Evolutionary conservation across 2,113 vertebrate genomes (phyloP), one percentile per base, ranked within the genome.

Genomic region (Haemorhous mexicanus): DNA sequence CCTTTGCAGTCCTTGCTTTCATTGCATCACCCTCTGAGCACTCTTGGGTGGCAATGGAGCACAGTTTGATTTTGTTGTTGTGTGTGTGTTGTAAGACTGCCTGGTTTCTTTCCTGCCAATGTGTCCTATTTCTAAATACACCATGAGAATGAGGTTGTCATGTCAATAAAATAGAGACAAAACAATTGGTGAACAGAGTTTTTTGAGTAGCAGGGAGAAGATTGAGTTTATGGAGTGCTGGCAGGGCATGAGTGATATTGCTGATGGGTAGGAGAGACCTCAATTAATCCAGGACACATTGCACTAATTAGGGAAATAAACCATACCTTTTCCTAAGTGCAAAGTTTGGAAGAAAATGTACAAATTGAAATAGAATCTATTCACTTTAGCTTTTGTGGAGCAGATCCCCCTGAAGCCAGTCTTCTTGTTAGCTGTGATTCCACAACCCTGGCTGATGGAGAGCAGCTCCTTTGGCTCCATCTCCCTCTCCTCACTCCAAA

Each of bases 201-300:
- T 47, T 33, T 53, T 58, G 21, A 41, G 26, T 46, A 32, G 10
- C 30, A 37, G 17, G 3, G 2, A 52, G 49, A 35, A 67, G 44
- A 55, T 10, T 74, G 63, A 32, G 46, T 58, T 77, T 66, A 20
- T 62, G 46, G 32, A 52, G n/a, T 26, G 46, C 52, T 61, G 37
- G 18, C 39, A 89, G 67, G 4, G 21, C 18, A 12, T 43, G 41
- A n/a, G 11, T 58, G 62, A 11, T 61, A 8, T 0, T 5, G 4
- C 41, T 67, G 52, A 58, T 47, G 37, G 52, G 10, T 55, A 17
- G 3, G 52, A 79, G 39, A 68, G 41, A 59, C 27, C 35, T 75
- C 20, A 21, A 0, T 44, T 74, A n/a, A 55, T 43, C 4, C 35
- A 35, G 44, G 32, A 15, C 4, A 3, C 1, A 0, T 76, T 64